phyloP scores from a whole-genome alignment of 2,888 invertebrate genomes.

The Agrochola lychnidis region DNA sequence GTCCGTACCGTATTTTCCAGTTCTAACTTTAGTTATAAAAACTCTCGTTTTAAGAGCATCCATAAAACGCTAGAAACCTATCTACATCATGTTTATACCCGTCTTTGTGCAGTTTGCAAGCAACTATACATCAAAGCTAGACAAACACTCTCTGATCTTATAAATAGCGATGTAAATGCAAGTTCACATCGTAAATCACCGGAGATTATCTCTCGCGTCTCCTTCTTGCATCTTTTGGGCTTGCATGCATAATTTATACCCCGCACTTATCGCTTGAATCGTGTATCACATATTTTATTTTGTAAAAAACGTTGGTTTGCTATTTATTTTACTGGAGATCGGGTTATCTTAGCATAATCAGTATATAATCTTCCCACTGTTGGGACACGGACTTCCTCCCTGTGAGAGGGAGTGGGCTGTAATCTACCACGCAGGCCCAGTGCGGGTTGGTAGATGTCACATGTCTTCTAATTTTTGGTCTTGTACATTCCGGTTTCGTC shows the following conservation, averaged over 20 bases:
- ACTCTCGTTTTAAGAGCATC: constrained; percentile 18
- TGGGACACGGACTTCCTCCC: no score
- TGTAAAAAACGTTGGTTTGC: constrained; percentile 27
- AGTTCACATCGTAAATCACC: constrained; percentile 87
- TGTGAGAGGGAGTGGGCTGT: no score
- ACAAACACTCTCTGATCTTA: constrained; percentile 57
- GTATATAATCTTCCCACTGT: neutral
- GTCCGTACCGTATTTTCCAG: constrained; percentile 18
- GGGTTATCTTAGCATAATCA: no score
- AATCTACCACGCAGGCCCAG: no score
- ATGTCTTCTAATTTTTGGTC: no score
- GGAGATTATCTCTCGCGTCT: constrained; percentile 86
- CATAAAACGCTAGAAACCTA: constrained; percentile 39
- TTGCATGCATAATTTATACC: constrained; percentile 86
- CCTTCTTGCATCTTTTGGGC: constrained; percentile 82
- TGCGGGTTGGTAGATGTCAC: no score
- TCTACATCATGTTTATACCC: constrained; percentile 52
- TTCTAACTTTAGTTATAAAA: constrained; percentile 33
- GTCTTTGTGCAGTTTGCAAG: constrained; percentile 48
- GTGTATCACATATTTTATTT: constrained; percentile 67
- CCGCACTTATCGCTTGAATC: constrained; percentile 74
- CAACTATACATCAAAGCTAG: constrained; percentile 58
- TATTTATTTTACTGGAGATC: constrained; percentile 29
- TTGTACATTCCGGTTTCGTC: no score
- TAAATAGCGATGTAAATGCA: constrained; percentile 77